These are phyloP conservation scores for Eueides isabella DNA, from an alignment of 1,140 invertebrate genomes.

Conservation along the genomic window DNA sequence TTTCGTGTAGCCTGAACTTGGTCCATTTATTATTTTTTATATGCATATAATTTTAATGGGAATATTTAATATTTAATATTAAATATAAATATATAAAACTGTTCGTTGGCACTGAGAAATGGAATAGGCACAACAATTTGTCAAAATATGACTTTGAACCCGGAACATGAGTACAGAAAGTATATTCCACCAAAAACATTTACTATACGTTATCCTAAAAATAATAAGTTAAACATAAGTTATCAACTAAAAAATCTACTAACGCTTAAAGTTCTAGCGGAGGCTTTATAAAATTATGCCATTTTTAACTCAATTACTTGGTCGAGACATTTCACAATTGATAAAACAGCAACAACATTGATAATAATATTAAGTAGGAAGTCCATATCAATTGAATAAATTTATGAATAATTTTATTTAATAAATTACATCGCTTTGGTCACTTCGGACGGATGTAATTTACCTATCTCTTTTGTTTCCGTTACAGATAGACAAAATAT, in stretches of 20 bases:
- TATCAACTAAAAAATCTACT: conserved; percentile 2
- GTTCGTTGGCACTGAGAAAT: too few relatives aligned
- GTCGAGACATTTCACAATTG: background rate
- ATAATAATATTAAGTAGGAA: conserved; percentile 10
- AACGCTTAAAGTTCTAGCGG: background rate
- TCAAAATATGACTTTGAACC: too few relatives aligned
- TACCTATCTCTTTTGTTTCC: conserved; percentile 13
- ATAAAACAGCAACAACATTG: background rate
- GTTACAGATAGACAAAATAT: conserved; percentile 6
- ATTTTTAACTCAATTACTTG: conserved; percentile 2
- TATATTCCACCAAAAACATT: background rate
- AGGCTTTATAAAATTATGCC: background rate
- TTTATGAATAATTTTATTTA: conserved; percentile 1
- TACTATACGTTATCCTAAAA: background rate
- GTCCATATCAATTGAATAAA: background rate
- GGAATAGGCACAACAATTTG: background rate
- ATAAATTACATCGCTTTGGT: conserved; percentile 4
- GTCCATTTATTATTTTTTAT: background rate
- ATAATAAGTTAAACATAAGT: background rate
- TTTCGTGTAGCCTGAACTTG: background rate
- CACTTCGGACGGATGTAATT: conserved; percentile 1
- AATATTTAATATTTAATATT: background rate
- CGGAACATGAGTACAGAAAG: too few relatives aligned
- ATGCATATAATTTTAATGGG: background rate
- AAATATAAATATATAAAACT: background rate